These are phyloP conservation scores for Ariopsis seemanni DNA, from an alignment of 2,113 vertebrate species.

Conservation along the genomic window DNA sequence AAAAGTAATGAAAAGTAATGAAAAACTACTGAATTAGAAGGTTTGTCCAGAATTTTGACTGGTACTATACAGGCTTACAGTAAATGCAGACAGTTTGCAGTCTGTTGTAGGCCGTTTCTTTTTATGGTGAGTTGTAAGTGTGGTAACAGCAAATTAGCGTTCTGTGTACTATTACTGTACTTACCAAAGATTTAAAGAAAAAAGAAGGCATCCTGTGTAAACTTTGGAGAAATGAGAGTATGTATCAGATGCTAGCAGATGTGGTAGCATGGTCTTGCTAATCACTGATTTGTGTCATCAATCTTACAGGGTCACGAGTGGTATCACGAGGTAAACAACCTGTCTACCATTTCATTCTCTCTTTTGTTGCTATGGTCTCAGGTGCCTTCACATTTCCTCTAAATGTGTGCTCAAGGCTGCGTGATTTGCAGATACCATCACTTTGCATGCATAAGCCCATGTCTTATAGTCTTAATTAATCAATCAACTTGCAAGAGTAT, in stretches of 20 bases:
- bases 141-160: not conserved
- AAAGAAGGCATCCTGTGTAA: not conserved
- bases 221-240: conserved; percentile 15
- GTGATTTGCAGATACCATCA: not conserved
- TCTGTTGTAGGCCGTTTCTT: not conserved
- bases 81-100: not conserved
- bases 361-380: conserved; percentile 18
- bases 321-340: conserved; percentile 79
- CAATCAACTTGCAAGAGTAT: not conserved
- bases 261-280: conserved; percentile 14
- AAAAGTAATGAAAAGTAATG: too few relatives aligned
- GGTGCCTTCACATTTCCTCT: conserved; percentile 4
- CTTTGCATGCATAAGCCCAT: not conserved
- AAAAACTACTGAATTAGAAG: too few relatives aligned
- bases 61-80: too few relatives aligned
- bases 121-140: not conserved
- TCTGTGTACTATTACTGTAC: not conserved
- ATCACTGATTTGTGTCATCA: conserved; percentile 62
- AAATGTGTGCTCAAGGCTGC: conserved; percentile 40
- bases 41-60: too few relatives aligned
- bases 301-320: conserved; percentile 81
- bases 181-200: conserved; percentile 5
- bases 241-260: not conserved
- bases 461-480: not conserved
- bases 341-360: conserved; percentile 62